Conservation (phyloP, 2,888 invertebrate genomes). For the Camponotus fellah region DNA sequence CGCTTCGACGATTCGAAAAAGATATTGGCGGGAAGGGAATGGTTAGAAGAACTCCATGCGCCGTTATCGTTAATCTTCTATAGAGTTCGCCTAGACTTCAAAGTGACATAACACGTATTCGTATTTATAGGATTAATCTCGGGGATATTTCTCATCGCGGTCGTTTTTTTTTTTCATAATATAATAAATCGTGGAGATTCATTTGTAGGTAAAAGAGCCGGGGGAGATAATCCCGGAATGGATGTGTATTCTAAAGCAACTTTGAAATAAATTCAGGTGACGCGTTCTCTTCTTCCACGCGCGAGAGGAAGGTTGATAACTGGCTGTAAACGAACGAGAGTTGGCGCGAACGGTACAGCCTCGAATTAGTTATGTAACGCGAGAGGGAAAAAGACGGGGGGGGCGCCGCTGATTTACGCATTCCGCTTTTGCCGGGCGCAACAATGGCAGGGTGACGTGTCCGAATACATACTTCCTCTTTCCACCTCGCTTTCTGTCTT, state of each 20-base stretch:
- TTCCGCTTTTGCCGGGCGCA: constrained; percentile 74
- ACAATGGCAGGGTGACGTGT: constrained; percentile 75
- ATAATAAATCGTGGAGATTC: constrained; percentile 9
- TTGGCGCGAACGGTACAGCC: constrained; percentile 32
- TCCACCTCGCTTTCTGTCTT: constrained; percentile 31
- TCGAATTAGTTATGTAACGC: constrained; percentile 72
- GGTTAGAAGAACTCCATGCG: constrained; percentile 26
- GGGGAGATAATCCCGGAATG: constrained; percentile 10
- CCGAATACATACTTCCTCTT: constrained; percentile 59
- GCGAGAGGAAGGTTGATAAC: background rate
- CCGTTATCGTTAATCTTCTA: constrained; percentile 43
- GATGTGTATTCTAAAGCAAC: constrained; percentile 21
- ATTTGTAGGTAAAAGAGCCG: background rate
- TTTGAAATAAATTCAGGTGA: constrained; percentile 16
- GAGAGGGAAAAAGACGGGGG: constrained; percentile 49
- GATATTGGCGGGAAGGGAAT: constrained; percentile 28
- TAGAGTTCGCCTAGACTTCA: constrained; percentile 3
- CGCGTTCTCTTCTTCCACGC: background rate
- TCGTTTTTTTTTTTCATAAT: background rate
- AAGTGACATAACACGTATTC: constrained; percentile 34
- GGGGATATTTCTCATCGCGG: constrained; percentile 9
- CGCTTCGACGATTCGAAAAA: constrained; percentile 54
- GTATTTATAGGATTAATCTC: constrained; percentile 36
- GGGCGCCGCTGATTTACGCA: constrained; percentile 77
- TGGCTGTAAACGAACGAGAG: constrained; percentile 32